Base-by-base conservation (phyloP, 2,888 invertebrate species). In the Pristionchus arcanus region DNA sequence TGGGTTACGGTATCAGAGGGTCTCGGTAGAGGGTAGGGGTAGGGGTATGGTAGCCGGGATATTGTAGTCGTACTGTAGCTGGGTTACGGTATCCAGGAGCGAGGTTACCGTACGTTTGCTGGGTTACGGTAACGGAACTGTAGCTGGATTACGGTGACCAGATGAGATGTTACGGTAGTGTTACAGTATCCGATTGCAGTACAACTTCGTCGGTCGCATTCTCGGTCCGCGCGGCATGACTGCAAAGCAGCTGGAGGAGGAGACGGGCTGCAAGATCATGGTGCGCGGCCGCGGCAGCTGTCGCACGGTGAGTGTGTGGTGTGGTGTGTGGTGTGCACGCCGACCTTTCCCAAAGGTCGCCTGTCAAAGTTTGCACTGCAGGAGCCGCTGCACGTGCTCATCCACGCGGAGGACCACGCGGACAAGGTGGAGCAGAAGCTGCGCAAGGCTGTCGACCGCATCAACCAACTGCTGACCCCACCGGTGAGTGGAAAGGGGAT, bases 241-340 rank as follows among this genome's bases (percentile, higher is more conserved):
- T 93, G 99, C 99, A 89, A 99, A 99, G 96, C 99, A 99, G 96
- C 96, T 99, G 96, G 99, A 99, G 96, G 98, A 98, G 96, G 99
- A 99, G 96, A 99, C 99, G 95, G 99, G 99, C 94, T 99, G 99
- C 96, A 99, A 99, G 97, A 99, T 99, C 95, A 99, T 99, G 99
- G 98, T 99, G 95, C 97, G 99, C 96, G 99, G 99, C 96, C 98
- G 98, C 96, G 91, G 91, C 34, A 91, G 90, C 31, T 84, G 90
- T 83, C 91, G 90, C 34, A 90, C 90, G 77, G 81, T 85, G 49
- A 74, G 81, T 68, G 59, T 28, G 49, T 42, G 63, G 55, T 55
- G 53, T 19, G 68, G 2, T 0, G n/a, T 25, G 49, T 37, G 86
- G 34, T 86, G n/a, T 66, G n/a, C 9, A 5, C 13, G 42, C 5